These are phyloP conservation scores for Pampusana beccarii DNA, from an alignment of 2,113 vertebrate species.

Conservation along the genomic window DNA sequence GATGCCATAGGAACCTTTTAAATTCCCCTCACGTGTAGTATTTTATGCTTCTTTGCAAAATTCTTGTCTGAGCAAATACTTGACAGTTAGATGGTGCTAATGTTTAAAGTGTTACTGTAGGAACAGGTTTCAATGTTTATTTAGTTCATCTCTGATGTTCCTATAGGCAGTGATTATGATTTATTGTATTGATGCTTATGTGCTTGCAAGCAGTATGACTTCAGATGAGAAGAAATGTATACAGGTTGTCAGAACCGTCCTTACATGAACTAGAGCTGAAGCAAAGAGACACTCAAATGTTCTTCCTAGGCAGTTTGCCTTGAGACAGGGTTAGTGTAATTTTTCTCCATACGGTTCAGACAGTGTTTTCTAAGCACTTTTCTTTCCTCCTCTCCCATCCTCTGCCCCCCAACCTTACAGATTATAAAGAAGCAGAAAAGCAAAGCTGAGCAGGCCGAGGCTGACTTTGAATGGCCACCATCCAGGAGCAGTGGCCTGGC, in stretches of 20 bases:
- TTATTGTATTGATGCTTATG: background rate
- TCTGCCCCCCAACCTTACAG: slow-evolving; percentile 45
- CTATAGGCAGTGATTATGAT: background rate
- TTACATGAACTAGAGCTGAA: background rate
- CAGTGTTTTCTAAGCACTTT: background rate
- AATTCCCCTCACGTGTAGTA: background rate
- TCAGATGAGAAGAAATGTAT: background rate
- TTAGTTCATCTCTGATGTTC: background rate
- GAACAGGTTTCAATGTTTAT: background rate
- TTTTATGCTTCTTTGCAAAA: background rate
- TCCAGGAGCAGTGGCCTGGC: slow-evolving; percentile 67
- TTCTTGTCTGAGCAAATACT: background rate
- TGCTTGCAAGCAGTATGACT: background rate
- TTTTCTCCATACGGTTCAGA: background rate
- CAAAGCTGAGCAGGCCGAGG: slow-evolving; percentile 80
- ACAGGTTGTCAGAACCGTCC: background rate
- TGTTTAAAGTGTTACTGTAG: background rate
- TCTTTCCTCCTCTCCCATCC: background rate
- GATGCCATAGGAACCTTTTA: background rate
- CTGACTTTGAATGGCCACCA: slow-evolving; percentile 81
- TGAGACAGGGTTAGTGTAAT: background rate
- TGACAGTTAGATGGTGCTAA: background rate
- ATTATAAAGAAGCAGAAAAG: slow-evolving; percentile 91
- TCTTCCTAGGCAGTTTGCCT: background rate
- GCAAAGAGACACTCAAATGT: background rate